Conservation (phyloP, 2,888 invertebrate species). For the Mythimna ferrago region DNA sequence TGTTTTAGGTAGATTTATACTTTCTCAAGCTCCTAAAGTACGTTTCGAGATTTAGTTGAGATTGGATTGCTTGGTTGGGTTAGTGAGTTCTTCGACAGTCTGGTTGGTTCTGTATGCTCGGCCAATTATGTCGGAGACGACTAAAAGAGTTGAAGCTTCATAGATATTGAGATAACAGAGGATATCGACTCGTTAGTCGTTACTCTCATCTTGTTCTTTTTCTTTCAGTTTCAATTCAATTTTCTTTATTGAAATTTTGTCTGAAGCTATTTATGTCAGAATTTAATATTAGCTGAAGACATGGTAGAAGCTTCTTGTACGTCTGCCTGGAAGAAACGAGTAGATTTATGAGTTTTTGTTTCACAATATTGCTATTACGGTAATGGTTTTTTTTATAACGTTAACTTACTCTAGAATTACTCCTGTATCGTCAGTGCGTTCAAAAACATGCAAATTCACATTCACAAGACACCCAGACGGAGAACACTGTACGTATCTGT, state of each 20-base stretch:
- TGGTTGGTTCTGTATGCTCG: conserved; percentile 31
- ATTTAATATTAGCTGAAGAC: conserved; percentile 17
- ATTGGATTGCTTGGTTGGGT: conserved; percentile 60
- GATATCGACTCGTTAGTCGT: conserved; percentile 37
- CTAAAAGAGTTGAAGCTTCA: conserved; percentile 28
- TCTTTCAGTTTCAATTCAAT: conserved; percentile 45
- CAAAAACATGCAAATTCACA: no score
- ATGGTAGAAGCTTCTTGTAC: background rate
- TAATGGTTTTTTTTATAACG: no score
- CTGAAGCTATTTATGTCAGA: conserved; percentile 14
- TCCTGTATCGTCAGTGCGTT: no score
- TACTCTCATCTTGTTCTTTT: conserved; percentile 28
- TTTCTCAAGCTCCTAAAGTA: conserved; percentile 63
- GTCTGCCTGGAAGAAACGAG: background rate
- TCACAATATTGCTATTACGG: no score
- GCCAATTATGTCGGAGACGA: conserved; percentile 56
- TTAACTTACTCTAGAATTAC: no score
- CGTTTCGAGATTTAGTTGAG: conserved; percentile 58
- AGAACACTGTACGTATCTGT: no score
- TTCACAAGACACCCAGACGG: no score
- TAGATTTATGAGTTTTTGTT: background rate
- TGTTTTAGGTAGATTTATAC: conserved; percentile 66
- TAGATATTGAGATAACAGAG: conserved; percentile 43
- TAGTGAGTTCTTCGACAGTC: conserved; percentile 43
- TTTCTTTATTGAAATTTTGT: conserved; percentile 43